Percentiles rank a stretch among this genome's conserved stretches.
phyloP scores from a whole-genome alignment of 53 echinoderm and acorn worm species.

The Astropecten irregularis region DNA sequence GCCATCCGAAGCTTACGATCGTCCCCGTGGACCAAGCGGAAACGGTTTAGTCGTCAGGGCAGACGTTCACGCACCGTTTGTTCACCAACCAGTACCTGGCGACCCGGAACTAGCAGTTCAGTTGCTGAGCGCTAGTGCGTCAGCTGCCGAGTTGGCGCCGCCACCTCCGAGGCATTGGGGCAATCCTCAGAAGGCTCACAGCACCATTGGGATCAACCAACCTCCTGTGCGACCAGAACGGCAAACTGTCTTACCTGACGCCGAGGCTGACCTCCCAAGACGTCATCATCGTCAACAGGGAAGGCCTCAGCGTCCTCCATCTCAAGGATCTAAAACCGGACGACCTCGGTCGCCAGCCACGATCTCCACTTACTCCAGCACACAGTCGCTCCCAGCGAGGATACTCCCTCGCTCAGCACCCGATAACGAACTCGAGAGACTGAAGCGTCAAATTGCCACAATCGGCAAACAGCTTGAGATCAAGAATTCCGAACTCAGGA shows the following conservation, averaged over 20 bases:
- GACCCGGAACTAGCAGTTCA: slow-evolving; percentile 12
- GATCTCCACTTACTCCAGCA: slow-evolving; percentile 21
- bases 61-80: slow-evolving; percentile 31
- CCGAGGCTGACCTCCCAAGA: slow-evolving; percentile 13
- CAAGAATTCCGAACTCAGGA: slow-evolving; percentile 19
- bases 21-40: slow-evolving; percentile 3
- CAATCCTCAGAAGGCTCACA: slow-evolving; percentile 24
- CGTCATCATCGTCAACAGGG: slow-evolving; percentile 7
- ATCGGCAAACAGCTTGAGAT: slow-evolving; percentile 27
- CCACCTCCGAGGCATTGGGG: slow-evolving; percentile 31
- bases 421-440: slow-evolving; percentile 21
- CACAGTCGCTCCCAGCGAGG: slow-evolving; percentile 41
- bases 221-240: neutral
- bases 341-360: slow-evolving; percentile 14
- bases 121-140: slow-evolving; percentile 23
- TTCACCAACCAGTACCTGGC: slow-evolving; percentile 4
- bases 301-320: neutral
- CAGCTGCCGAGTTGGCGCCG: slow-evolving; percentile 36
- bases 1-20: neutral
- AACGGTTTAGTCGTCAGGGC: slow-evolving; percentile 15
- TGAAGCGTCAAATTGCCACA: slow-evolving; percentile 21
- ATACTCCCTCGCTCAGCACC: slow-evolving; percentile 11
- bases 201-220: slow-evolving; percentile 1
- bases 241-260: slow-evolving; percentile 26
- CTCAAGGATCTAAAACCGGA: neutral